Conservation (phyloP, 2,888 invertebrate species). For the Parnassius mnemosyne region DNA sequence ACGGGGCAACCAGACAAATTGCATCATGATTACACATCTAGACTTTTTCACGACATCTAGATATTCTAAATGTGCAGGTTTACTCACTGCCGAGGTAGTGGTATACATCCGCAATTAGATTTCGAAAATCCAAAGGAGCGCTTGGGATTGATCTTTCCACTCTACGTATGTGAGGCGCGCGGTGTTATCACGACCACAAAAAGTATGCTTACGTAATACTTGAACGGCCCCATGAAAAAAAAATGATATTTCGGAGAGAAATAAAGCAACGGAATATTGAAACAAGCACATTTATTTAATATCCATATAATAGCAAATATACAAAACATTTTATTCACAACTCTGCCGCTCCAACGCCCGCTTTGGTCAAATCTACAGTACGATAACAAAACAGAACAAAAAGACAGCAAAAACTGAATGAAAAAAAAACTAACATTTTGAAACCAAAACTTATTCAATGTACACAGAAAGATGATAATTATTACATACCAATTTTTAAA, state of each 20-base stretch:
- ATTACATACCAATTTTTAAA: conserved; percentile 20
- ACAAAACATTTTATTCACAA: conserved; percentile 51
- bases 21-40: no score
- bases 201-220: no score
- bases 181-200: no score
- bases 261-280: conserved; percentile 39
- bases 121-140: no score
- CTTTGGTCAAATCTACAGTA: conserved; percentile 45
- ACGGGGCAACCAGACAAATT: no score
- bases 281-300: conserved; percentile 65
- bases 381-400: conserved; percentile 27
- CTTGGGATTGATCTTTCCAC: no score
- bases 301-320: conserved; percentile 57
- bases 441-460: conserved; percentile 5
- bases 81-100: no score
- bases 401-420: neutral
- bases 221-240: no score
- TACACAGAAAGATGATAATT: conserved; percentile 6
- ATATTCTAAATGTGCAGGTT: no score
- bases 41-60: no score
- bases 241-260: conserved; percentile 27
- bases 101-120: no score
- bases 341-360: conserved; percentile 35
- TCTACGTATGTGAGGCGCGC: no score
- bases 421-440: conserved; percentile 26